Conservation (phyloP, 2,888 invertebrate genomes). For the Bellardia bayeri region DNA sequence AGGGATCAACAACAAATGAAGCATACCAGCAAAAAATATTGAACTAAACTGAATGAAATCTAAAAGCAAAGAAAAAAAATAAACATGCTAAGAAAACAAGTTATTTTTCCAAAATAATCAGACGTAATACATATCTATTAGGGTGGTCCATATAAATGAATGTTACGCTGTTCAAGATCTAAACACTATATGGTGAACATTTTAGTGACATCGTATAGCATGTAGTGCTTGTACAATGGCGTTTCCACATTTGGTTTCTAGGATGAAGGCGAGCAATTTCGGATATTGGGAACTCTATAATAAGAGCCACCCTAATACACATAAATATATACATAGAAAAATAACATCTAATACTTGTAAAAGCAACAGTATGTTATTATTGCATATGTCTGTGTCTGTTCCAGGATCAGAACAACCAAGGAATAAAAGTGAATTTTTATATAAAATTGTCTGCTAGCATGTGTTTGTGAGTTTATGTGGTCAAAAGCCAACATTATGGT, state of each 20-base stretch:
- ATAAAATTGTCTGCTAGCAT: constrained; percentile 32
- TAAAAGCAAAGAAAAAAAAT: constrained; percentile 76
- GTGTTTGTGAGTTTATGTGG: constrained; percentile 57
- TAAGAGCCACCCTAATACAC: too few relatives aligned
- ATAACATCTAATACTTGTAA: background rate
- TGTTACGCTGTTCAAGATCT: too few relatives aligned
- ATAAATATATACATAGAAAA: background rate
- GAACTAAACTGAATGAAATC: constrained; percentile 54
- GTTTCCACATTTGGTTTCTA: too few relatives aligned
- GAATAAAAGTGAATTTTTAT: background rate
- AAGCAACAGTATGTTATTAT: constrained; percentile 65
- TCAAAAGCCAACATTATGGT: constrained; percentile 73
- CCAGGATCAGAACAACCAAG: background rate
- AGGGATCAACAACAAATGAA: constrained; percentile 80
- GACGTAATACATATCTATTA: background rate
- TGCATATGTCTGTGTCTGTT: constrained; percentile 5
- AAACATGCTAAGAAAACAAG: constrained; percentile 50
- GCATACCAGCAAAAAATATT: constrained; percentile 69
- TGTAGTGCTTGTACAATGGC: too few relatives aligned
- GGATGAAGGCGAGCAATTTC: too few relatives aligned
- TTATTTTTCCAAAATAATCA: constrained; percentile 62
- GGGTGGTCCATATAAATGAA: too few relatives aligned
- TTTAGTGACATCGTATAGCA: too few relatives aligned
- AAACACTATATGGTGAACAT: too few relatives aligned
- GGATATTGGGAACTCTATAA: too few relatives aligned